Conservation (phyloP, 2,888 invertebrate species). For the Muscina levida region DNA sequence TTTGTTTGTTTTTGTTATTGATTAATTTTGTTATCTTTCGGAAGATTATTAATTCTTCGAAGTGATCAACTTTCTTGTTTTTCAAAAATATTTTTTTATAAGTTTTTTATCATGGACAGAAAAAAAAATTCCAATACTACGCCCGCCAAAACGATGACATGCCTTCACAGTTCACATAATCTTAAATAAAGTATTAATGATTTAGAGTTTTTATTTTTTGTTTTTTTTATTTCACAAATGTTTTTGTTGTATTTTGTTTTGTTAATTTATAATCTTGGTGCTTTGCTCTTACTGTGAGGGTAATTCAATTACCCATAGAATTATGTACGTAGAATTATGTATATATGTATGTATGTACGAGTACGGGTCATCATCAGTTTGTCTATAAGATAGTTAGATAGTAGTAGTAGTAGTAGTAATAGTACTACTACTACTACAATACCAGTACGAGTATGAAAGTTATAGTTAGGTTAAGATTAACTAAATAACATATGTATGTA, state of each 20-base stretch:
- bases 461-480: too few species aligned
- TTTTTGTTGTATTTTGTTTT: constrained; percentile 38
- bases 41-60: too few species aligned
- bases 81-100: too few species aligned
- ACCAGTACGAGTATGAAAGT: too few species aligned
- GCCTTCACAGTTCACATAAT: constrained; percentile 51
- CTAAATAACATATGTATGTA: too few species aligned
- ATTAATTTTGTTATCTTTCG: too few species aligned
- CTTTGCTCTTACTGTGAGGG: constrained; percentile 77
- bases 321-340: constrained; percentile 23
- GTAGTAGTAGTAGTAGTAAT: too few species aligned
- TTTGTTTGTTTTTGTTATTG: too few species aligned
- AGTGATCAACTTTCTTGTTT: too few species aligned
- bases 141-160: constrained; percentile 54
- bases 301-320: constrained; percentile 71
- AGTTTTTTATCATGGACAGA: too few species aligned
- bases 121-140: constrained; percentile 5
- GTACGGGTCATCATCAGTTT: too few species aligned
- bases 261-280: constrained; percentile 74
- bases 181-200: constrained; percentile 53
- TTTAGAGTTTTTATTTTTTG: constrained; percentile 46
- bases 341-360: neutral
- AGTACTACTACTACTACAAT: too few species aligned
- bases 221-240: constrained; percentile 37
- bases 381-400: constrained; percentile 1